A percentile compares a stretch with the other conserved stretches of the same genome.
Conservation (phyloP, 2,888 invertebrate genomes). For the Caenorhabditis sinica region DNA sequence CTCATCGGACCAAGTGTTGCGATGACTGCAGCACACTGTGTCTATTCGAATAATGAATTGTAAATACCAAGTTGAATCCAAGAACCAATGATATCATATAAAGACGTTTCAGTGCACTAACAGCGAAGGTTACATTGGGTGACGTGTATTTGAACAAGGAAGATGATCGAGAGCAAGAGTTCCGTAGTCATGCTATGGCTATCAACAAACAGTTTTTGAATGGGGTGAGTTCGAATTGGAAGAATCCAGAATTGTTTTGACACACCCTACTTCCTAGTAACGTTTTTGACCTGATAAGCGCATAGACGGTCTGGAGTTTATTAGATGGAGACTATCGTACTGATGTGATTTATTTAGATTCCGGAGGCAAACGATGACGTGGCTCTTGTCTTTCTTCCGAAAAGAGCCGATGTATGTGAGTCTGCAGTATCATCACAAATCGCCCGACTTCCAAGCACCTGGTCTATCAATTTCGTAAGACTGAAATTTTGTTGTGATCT, state of each 20-base stretch:
- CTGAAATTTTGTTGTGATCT: not conserved
- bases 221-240: slow-evolving; percentile 15
- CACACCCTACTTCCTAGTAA: not conserved
- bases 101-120: slow-evolving; percentile 27
- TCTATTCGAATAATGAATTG: slow-evolving; percentile 35
- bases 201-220: slow-evolving; percentile 30
- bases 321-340: not conserved
- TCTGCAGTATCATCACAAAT: slow-evolving; percentile 3
- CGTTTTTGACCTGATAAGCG: not conserved
- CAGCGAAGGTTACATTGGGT: slow-evolving; percentile 32
- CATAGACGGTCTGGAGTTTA: not conserved
- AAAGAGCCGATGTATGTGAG: slow-evolving; percentile 33
- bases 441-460: slow-evolving; percentile 42
- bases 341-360: slow-evolving; percentile 32
- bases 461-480: slow-evolving; percentile 27
- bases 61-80: not conserved
- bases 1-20: slow-evolving; percentile 54
- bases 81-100: not conserved
- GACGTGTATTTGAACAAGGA: slow-evolving; percentile 37
- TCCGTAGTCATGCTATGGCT: slow-evolving; percentile 48
- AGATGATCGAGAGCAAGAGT: slow-evolving; percentile 52
- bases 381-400: slow-evolving; percentile 54
- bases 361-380: slow-evolving; percentile 58
- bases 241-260: not conserved
- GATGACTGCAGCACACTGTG: slow-evolving; percentile 60